Conservation (phyloP, 1,140 invertebrate genomes). For the Aricia agestis region DNA sequence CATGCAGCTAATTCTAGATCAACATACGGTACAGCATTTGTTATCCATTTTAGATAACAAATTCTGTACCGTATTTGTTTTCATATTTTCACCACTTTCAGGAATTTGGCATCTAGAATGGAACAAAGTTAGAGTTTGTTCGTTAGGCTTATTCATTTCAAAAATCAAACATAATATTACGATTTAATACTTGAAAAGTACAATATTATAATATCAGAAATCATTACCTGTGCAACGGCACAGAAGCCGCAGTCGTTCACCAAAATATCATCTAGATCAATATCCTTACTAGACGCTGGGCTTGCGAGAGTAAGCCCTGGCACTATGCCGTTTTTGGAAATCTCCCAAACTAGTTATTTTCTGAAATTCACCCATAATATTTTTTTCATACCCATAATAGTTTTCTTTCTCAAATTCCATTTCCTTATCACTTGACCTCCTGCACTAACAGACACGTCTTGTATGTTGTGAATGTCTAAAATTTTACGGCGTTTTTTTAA, state of each 20-base stretch:
- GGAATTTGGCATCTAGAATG: constrained; percentile 78
- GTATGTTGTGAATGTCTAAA: too few species aligned
- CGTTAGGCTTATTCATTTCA: background rate
- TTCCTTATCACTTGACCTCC: too few species aligned
- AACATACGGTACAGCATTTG: constrained; percentile 65
- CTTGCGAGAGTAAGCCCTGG: background rate
- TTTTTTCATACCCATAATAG: constrained; percentile 7
- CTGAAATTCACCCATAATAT: background rate
- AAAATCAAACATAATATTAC: background rate
- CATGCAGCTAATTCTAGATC: constrained; percentile 32
- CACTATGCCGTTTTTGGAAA: constrained; percentile 34
- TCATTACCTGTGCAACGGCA: constrained; percentile 76
- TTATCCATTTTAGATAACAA: constrained; percentile 73
- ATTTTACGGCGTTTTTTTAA: too few species aligned
- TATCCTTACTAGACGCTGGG: too few species aligned
- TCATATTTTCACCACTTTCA: constrained; percentile 71
- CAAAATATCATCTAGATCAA: too few species aligned
- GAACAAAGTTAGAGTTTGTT: constrained; percentile 16
- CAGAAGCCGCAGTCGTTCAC: constrained; percentile 62
- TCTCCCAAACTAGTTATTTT: background rate
- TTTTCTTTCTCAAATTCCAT: too few species aligned
- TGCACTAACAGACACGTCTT: too few species aligned
- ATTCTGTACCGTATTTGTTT: constrained; percentile 38
- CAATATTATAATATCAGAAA: too few species aligned
- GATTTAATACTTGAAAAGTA: too few species aligned